Evolutionary conservation across 2,888 invertebrate species (phyloP).

Genomic region (Cyaniris semiargus): DNA sequence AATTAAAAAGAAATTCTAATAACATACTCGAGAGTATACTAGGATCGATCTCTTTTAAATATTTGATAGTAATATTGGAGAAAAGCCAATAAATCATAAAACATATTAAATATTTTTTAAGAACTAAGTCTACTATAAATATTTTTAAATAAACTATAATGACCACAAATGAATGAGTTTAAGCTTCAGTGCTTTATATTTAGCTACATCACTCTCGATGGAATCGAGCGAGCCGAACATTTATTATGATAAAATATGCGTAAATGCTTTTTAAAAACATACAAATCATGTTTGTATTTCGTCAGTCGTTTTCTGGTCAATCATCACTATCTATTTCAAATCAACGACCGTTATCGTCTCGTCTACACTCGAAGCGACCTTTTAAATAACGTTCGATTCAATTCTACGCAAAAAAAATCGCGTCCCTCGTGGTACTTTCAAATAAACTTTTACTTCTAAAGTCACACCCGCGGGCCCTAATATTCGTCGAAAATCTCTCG

Average conservation of each 20-base stretch:
- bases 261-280: slow-evolving; percentile 3
- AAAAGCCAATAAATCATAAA: neutral
- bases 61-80: neutral
- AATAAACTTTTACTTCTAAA: slow-evolving; percentile 18
- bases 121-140: neutral
- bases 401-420: neutral
- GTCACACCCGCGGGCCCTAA: neutral
- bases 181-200: slow-evolving; percentile 11
- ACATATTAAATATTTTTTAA: neutral
- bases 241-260: slow-evolving; percentile 20
- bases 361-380: neutral
- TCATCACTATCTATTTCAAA: slow-evolving; percentile 2
- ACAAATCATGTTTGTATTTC: slow-evolving; percentile 7
- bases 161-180: neutral
- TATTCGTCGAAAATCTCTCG: neutral
- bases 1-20: neutral
- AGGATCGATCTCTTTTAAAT: neutral
- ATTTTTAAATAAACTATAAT: neutral
- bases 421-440: neutral
- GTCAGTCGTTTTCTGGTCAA: slow-evolving; percentile 10
- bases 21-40: neutral
- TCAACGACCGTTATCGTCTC: neutral
- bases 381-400: neutral
- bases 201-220: neutral
- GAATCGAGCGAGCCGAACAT: neutral